Evolutionary conservation across 1,140 invertebrate species (phyloP).

Genomic region (Drosophila arizonae): DNA sequence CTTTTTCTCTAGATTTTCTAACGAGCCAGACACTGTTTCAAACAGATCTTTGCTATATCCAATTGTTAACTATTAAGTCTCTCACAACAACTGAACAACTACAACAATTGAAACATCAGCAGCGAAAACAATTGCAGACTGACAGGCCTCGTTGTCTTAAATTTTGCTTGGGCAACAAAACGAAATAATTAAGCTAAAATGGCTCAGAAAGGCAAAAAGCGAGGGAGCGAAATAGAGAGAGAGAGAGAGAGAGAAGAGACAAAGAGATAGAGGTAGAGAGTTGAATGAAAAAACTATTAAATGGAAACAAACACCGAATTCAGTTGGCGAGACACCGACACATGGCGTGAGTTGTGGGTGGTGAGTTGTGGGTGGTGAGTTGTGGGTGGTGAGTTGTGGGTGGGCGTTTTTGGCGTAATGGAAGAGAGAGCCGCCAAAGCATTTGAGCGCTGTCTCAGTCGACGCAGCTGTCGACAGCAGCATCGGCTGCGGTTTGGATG

Average conservation of each 20-base stretch:
- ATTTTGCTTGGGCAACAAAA: conserved; percentile 41
- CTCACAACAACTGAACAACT: background rate
- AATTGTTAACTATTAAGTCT: background rate
- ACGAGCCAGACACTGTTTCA: too few relatives aligned
- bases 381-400: too few relatives aligned
- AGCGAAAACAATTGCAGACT: conserved; percentile 3
- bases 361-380: background rate
- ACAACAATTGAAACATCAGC: background rate
- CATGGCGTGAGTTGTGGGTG: background rate
- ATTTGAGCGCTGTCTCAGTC: conserved; percentile 28
- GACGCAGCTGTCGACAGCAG: conserved; percentile 34
- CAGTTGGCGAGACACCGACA: conserved; percentile 1
- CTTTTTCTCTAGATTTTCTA: too few relatives aligned
- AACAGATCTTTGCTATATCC: too few relatives aligned
- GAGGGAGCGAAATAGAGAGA: background rate
- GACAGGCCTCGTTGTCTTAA: conserved; percentile 30
- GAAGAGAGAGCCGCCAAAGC: conserved; percentile 12
- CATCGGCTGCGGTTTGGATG: conserved; percentile 51
- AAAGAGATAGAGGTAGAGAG: background rate
- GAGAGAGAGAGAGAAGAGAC: background rate
- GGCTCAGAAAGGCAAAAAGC: conserved; percentile 13
- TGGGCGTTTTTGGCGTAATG: background rate
- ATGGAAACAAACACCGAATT: conserved; percentile 50
- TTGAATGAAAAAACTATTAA: conserved; percentile 21
- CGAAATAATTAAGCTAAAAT: conserved; percentile 30